phyloP scores from a whole-genome alignment of 2,113 vertebrate genomes.

The Vireo altiloquus region DNA sequence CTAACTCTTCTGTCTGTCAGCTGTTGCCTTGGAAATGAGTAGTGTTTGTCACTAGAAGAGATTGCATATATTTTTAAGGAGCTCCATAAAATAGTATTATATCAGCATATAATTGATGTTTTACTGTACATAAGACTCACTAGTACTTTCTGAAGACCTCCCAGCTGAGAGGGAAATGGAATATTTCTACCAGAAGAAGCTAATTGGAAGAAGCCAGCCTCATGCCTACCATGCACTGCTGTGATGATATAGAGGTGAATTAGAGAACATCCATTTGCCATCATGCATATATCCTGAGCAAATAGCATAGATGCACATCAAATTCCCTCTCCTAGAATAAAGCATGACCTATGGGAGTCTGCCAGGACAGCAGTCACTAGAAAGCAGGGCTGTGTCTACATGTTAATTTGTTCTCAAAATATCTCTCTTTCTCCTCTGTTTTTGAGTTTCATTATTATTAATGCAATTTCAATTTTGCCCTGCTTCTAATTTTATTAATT shows the following conservation, averaged over 20 bases:
- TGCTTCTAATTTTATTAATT: not conserved
- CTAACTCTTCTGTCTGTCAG: not conserved
- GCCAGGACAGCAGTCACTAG: not conserved
- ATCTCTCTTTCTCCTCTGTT: not conserved
- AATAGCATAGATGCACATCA: not conserved
- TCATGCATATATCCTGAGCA: not conserved
- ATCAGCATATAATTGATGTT: slow-evolving; percentile 6
- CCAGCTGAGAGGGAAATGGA: slow-evolving; percentile 9
- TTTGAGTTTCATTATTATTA: not conserved
- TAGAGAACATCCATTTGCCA: not conserved
- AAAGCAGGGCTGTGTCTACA: not conserved
- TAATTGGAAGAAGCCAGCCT: slow-evolving; percentile 15
- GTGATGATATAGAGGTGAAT: slow-evolving; percentile 10
- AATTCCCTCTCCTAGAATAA: not conserved
- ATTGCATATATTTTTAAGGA: not conserved
- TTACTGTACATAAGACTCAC: not conserved
- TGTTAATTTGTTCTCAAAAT: not conserved
- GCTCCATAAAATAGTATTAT: not conserved
- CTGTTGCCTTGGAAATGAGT: not conserved
- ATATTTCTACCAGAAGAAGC: slow-evolving; percentile 2
- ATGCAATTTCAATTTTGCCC: not conserved
- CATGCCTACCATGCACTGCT: not conserved
- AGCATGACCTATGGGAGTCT: not conserved
- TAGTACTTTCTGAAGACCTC: not conserved
- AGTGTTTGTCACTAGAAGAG: not conserved